These are phyloP conservation scores for Drosophila anomelani DNA, from an alignment of 2,888 invertebrate species.

Conservation along the genomic window DNA sequence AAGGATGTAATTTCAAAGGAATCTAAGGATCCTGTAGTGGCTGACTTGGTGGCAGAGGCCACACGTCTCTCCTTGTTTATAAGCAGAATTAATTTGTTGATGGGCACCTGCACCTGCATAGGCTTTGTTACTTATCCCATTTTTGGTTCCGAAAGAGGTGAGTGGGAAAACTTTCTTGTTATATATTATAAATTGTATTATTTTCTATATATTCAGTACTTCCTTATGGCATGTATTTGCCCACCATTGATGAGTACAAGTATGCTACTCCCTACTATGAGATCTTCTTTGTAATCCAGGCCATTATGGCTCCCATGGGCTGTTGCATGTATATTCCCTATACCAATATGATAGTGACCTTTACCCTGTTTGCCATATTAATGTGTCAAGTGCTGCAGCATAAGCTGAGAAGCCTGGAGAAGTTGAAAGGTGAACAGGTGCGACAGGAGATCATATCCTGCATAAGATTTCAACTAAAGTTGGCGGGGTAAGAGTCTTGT, in stretches of 20 bases:
- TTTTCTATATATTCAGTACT: constrained; percentile 53
- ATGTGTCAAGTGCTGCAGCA: constrained; percentile 75
- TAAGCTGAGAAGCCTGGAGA: constrained; percentile 62
- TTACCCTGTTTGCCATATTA: constrained; percentile 75
- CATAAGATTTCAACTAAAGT: constrained; percentile 74
- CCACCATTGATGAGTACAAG: constrained; percentile 67
- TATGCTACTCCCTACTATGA: constrained; percentile 71
- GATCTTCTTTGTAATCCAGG: constrained; percentile 70
- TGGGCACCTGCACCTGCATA: constrained; percentile 71
- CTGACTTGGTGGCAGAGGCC: constrained; percentile 57
- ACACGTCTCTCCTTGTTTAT: constrained; percentile 62
- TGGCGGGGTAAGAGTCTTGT: constrained; percentile 63
- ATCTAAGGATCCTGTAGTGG: constrained; percentile 50
- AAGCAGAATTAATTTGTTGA: constrained; percentile 68
- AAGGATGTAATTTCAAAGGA: constrained; percentile 24
- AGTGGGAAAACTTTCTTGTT: constrained; percentile 25
- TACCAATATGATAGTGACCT: constrained; percentile 72
- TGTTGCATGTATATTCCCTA: constrained; percentile 82
- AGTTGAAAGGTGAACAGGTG: constrained; percentile 35
- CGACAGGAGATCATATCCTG: constrained; percentile 70
- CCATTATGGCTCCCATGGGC: constrained; percentile 77
- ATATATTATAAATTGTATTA: not conserved
- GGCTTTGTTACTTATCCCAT: constrained; percentile 76
- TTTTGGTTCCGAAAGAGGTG: constrained; percentile 71
- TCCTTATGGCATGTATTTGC: constrained; percentile 76